phyloP scores from a whole-genome alignment of 2,113 vertebrate species.

The Tychaedon coryphoeus region DNA sequence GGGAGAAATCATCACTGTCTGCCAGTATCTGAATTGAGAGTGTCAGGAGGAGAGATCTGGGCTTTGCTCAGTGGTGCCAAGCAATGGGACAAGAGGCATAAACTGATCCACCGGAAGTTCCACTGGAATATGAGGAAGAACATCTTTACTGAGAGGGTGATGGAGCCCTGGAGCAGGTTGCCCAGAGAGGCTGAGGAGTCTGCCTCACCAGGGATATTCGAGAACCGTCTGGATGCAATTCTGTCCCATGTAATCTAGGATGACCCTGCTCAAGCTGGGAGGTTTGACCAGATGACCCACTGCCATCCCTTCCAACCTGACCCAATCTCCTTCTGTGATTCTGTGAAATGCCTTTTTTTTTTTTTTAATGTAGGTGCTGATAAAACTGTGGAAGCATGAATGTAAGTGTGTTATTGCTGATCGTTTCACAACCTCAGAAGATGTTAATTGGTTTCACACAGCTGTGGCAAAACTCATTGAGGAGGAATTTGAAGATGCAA shows the following conservation, averaged over 20 bases:
- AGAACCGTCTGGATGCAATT: neutral
- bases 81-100: neutral
- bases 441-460: conserved; percentile 88
- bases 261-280: neutral
- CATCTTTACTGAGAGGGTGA: neutral
- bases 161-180: neutral
- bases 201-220: neutral
- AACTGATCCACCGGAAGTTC: neutral
- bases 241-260: neutral
- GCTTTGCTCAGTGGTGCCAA: fast-evolving
- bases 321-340: neutral
- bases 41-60: neutral
- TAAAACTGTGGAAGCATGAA: conserved; percentile 93
- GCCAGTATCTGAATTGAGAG: neutral
- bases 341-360: neutral
- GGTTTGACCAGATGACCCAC: neutral
- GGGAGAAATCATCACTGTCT: neutral
- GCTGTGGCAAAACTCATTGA: conserved; percentile 76
- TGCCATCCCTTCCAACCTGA: neutral
- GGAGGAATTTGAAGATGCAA: conserved; percentile 76
- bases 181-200: neutral
- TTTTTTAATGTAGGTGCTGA: conserved; percentile 70
- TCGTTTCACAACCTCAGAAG: conserved; percentile 84
- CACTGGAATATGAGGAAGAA: neutral
- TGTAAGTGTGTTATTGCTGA: conserved; percentile 93